Conservation (phyloP, 2,797 vertebrate genomes). For the Carapus acus region DNA sequence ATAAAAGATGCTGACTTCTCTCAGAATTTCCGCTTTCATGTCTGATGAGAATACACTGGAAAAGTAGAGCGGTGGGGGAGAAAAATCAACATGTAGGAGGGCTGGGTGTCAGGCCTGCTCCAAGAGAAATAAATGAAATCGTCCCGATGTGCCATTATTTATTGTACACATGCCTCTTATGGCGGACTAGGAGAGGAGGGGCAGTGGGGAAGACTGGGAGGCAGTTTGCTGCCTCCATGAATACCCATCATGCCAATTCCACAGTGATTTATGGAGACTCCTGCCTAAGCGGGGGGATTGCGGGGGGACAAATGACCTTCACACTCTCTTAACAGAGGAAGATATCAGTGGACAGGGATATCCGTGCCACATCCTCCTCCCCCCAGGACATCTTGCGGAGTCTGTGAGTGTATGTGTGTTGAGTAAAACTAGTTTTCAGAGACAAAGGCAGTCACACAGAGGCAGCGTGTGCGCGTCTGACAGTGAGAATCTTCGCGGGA, state of each 20-base stretch:
- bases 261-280: constrained; percentile 70
- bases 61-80: constrained; percentile 17
- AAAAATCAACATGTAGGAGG: constrained; percentile 15
- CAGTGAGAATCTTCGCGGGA: constrained; percentile 8
- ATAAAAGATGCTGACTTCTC: no score
- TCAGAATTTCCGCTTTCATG: not conserved
- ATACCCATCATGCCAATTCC: constrained; percentile 72
- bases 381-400: constrained; percentile 32
- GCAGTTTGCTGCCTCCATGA: constrained; percentile 56
- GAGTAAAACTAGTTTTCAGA: constrained; percentile 44
- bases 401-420: constrained; percentile 33
- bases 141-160: constrained; percentile 67
- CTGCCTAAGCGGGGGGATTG: constrained; percentile 53
- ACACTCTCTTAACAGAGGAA: constrained; percentile 69
- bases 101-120: constrained; percentile 22
- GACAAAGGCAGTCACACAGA: constrained; percentile 30
- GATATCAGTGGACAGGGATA: constrained; percentile 67
- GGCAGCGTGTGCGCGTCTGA: constrained; percentile 14
- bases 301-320: constrained; percentile 75
- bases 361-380: constrained; percentile 57
- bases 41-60: constrained; percentile 11
- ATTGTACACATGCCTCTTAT: constrained; percentile 59
- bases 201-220: constrained; percentile 43
- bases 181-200: constrained; percentile 44
- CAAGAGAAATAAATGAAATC: constrained; percentile 63